Conservation (phyloP, 2,888 invertebrate species). For the Mesorhabditis spiculigera region DNA sequence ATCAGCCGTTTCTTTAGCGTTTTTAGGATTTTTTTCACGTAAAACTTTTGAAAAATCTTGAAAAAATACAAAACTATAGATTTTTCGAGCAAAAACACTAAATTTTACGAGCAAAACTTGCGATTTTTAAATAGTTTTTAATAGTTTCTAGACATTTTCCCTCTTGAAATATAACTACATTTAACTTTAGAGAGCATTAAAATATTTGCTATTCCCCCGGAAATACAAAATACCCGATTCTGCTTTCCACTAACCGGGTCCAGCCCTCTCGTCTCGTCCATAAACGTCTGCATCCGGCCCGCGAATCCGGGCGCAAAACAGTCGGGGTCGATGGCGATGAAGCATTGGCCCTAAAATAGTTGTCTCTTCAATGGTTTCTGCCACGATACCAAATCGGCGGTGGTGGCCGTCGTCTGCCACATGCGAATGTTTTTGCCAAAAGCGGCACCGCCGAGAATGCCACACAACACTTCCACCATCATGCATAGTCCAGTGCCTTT, state of each 20-base stretch:
- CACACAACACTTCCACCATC: conserved; percentile 82
- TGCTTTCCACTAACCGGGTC: conserved; percentile 30
- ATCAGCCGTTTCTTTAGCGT: conserved; percentile 10
- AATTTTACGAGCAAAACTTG: too few species aligned
- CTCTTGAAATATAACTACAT: too few species aligned
- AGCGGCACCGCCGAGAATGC: conserved; percentile 71
- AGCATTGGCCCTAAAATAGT: conserved; percentile 55
- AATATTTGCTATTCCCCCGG: too few species aligned
- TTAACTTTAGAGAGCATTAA: too few species aligned
- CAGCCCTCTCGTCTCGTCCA: conserved; percentile 52
- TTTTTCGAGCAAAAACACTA: too few species aligned
- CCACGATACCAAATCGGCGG: conserved; percentile 65
- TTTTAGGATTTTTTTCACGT: too few species aligned
- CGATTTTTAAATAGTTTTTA: too few species aligned
- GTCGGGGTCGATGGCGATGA: conserved; percentile 57
- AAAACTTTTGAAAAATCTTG: too few species aligned
- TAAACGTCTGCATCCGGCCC: conserved; percentile 47
- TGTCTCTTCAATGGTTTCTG: neutral
- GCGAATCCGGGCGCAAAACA: conserved; percentile 56
- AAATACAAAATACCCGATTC: too few species aligned
- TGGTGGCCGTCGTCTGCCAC: conserved; percentile 71
- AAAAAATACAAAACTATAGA: too few species aligned
- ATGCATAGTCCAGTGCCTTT: conserved; percentile 82
- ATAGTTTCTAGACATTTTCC: too few species aligned
- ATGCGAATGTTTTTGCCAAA: conserved; percentile 77